Percentiles rank a stretch among this genome's conserved stretches.
Evolutionary conservation across 2,113 vertebrate genomes (phyloP).

Genomic region (Mus musculus): DNA sequence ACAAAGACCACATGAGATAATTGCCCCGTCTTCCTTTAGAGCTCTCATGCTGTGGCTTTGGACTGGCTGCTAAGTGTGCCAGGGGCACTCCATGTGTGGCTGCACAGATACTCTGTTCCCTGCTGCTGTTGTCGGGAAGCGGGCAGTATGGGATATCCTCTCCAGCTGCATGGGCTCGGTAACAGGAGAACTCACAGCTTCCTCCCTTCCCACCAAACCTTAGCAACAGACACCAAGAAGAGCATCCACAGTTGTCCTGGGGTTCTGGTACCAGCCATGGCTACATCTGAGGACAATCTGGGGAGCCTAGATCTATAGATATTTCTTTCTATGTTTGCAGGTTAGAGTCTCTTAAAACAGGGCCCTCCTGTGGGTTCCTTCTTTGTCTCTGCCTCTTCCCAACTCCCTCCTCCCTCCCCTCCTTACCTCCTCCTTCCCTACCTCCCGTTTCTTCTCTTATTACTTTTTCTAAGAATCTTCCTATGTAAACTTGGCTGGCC

Average conservation of each 20-base stretch:
- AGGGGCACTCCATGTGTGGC: background rate
- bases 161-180: background rate
- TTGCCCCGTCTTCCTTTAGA: background rate
- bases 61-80: background rate
- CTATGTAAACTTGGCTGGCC: background rate
- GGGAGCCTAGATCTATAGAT: background rate
- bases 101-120: background rate
- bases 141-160: background rate
- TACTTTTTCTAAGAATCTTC: background rate
- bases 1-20: background rate
- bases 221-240: background rate
- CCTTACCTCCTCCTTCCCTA: too few species aligned
- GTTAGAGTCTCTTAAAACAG: background rate
- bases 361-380: background rate
- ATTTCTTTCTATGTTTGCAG: background rate
- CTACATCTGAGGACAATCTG: background rate
- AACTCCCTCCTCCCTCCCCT: fast-evolving
- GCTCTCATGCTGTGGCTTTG: background rate
- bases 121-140: background rate
- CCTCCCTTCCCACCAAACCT: background rate
- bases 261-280: background rate
- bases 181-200: background rate
- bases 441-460: background rate
- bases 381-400: background rate
- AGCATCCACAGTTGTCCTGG: background rate